Conservation (phyloP, 2,113 vertebrate species). For the Castor canadensis region DNA sequence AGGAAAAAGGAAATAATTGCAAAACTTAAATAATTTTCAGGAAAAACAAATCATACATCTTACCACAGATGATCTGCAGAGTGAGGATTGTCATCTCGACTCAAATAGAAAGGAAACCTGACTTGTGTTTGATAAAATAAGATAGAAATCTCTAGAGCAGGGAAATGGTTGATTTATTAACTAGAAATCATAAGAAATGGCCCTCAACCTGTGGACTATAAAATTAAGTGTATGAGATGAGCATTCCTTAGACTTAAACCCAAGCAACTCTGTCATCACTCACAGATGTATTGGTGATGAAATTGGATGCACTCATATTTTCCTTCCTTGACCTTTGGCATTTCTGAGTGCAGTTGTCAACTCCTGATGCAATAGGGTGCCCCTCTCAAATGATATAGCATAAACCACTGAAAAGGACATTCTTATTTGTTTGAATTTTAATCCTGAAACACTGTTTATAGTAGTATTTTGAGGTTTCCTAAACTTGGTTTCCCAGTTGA, state of each 20-base stretch:
- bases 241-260: not conserved
- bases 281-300: constrained; percentile 2
- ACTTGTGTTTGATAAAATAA: constrained; percentile 38
- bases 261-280: not conserved
- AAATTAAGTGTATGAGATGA: constrained; percentile 16
- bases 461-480: not conserved
- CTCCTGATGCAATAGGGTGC: accelerated
- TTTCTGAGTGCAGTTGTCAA: not conserved
- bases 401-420: not conserved
- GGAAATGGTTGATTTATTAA: not conserved
- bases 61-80: constrained; percentile 12
- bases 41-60: constrained; percentile 13
- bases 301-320: not conserved
- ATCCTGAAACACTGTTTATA: constrained; percentile 39
- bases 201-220: not conserved
- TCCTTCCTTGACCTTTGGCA: not conserved
- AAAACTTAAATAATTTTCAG: constrained; percentile 60
- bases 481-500: constrained; percentile 48
- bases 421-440: constrained; percentile 6
- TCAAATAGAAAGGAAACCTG: not conserved
- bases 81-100: not conserved
- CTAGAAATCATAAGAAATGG: constrained; percentile 54
- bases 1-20: constrained; percentile 68
- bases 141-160: constrained; percentile 37
- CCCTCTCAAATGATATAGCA: not conserved